These are phyloP conservation scores for Meteorus cinctellus DNA, from an alignment of 2,888 invertebrate genomes.

Conservation along the genomic window DNA sequence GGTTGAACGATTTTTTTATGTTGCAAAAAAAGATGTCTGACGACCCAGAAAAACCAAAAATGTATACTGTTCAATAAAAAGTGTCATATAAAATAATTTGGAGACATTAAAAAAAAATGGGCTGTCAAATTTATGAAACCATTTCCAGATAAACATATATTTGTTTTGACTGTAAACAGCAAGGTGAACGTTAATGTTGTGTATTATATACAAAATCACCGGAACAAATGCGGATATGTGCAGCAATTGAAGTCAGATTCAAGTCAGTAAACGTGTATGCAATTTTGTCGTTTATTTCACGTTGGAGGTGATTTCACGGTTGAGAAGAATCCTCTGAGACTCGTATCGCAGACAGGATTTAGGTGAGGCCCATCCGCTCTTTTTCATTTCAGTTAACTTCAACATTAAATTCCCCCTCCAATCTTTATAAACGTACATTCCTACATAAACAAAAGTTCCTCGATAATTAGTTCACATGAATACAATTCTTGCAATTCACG, in stretches of 20 bases:
- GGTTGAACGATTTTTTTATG: too few relatives aligned
- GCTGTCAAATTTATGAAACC: too few relatives aligned
- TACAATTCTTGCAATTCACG: too few relatives aligned
- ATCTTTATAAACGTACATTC: background rate
- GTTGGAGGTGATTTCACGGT: conserved; percentile 71
- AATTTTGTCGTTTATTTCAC: conserved; percentile 60
- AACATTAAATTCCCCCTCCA: background rate
- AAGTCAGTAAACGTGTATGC: conserved; percentile 28
- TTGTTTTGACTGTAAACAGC: too few relatives aligned
- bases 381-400: conserved; percentile 20
- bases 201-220: background rate
- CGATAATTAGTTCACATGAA: too few relatives aligned
- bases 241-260: background rate
- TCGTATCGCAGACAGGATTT: conserved; percentile 67
- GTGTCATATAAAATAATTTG: too few relatives aligned
- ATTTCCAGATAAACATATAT: too few relatives aligned
- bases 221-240: background rate
- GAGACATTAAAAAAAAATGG: too few relatives aligned
- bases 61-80: too few relatives aligned
- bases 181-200: background rate
- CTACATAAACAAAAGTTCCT: background rate
- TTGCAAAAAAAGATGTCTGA: too few relatives aligned
- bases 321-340: conserved; percentile 59
- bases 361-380: conserved; percentile 67
- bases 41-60: too few relatives aligned